phyloP scores from a whole-genome alignment of 2,797 vertebrate species.

The Capromys pilorides region DNA sequence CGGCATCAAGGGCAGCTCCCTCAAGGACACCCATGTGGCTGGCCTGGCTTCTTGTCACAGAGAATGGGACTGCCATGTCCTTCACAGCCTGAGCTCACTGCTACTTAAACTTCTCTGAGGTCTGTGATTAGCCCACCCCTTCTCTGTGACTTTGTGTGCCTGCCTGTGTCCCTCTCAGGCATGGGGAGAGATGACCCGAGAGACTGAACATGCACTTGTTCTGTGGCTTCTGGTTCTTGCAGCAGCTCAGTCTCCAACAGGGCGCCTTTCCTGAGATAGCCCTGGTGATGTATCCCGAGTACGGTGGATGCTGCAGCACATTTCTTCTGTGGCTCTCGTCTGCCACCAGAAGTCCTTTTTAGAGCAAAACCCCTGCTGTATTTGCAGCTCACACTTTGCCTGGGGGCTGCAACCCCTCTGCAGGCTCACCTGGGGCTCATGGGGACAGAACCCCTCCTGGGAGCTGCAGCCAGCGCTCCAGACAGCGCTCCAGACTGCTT shows the following conservation, averaged over 20 bases:
- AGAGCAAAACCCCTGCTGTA: not conserved
- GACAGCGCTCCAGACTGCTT: too few relatives aligned
- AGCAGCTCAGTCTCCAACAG: not conserved
- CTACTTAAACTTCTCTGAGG: not conserved
- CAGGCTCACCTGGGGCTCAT: not conserved
- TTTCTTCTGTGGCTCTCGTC: not conserved
- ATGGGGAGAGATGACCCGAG: not conserved
- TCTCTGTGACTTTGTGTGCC: not conserved
- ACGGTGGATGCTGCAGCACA: not conserved
- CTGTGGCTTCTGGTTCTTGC: not conserved
- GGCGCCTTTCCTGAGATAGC: not conserved
- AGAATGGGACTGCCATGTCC: not conserved
- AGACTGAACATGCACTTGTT: not conserved
- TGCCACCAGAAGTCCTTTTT: not conserved
- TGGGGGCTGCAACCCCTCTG: not conserved
- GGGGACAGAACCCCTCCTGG: not conserved
- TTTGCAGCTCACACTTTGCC: not conserved
- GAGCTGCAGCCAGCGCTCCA: not conserved
- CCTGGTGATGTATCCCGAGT: not conserved
- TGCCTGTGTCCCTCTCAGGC: not conserved
- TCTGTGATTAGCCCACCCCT: not conserved
- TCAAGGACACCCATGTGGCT: not conserved
- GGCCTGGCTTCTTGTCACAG: not conserved
- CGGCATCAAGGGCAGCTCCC: not conserved
- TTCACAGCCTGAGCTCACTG: not conserved